Conservation (phyloP, 2,113 vertebrate genomes). For the Saguinus midas region DNA sequence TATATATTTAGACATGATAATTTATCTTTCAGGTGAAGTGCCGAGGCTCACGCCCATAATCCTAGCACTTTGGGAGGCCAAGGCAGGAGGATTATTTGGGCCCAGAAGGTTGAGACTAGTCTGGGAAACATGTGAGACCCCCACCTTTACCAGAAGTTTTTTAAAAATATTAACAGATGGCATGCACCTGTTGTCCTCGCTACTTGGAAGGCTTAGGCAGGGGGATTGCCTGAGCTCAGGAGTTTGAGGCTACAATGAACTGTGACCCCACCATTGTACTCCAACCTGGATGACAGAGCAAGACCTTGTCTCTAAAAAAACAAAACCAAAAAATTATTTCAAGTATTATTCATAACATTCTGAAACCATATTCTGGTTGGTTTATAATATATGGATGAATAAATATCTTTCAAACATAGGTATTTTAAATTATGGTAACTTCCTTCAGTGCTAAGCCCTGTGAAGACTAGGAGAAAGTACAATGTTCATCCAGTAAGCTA, state of each 20-base stretch:
- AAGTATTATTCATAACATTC: not conserved
- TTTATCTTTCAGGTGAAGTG: not conserved
- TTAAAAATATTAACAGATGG: no score
- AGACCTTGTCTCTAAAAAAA: not conserved
- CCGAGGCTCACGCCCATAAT: no score
- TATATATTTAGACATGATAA: not conserved
- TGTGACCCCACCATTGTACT: not conserved
- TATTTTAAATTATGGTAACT: constrained; percentile 29
- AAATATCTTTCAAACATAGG: not conserved
- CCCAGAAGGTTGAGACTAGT: no score
- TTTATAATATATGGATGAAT: constrained; percentile 5
- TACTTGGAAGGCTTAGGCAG: not conserved
- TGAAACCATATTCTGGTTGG: constrained; percentile 33
- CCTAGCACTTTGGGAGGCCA: no score
- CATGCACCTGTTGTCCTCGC: no score
- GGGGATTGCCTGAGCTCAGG: not conserved
- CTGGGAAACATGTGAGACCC: no score
- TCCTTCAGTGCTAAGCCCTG: not conserved
- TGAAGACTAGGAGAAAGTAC: not conserved
- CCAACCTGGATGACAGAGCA: not conserved
- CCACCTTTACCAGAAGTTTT: no score
- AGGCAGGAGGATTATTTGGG: no score
- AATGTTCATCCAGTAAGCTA: not conserved
- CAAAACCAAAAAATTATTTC: not conserved
- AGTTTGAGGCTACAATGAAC: not conserved